Base-by-base conservation (phyloP, 2,113 vertebrate genomes). In the Chaetorhynchus papuensis region DNA sequence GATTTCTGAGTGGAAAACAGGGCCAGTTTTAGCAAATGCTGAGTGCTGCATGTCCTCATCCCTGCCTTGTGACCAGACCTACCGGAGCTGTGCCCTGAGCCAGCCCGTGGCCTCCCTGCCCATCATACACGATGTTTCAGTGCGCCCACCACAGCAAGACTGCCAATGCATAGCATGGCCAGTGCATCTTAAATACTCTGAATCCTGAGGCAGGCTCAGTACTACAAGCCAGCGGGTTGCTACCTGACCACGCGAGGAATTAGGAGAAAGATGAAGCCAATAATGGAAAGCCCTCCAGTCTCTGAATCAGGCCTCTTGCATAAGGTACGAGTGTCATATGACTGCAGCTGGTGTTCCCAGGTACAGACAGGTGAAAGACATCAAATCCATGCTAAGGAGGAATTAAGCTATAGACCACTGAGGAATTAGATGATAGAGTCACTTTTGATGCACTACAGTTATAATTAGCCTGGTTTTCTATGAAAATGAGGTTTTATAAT, bases 401-500 rank as follows among this genome's bases (percentile, higher is more conserved):
- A 93, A 85, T 61, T 54, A 83, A 88, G 33, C 66, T 74, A 80
- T 2, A 79, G 81, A 72, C 53, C 75, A 90, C 84, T n/a, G 31
- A 91, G 50, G 79, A 93, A 94, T 70, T 85, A 61, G 5, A 77
- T 7, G 16, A 79, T 7, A 77, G 54, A 69, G 57, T 70, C 30
- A 54, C 50, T 85, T 93, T 39, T 69, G 49, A 65, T 54, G 39
- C 22, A 64, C 59, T 50, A 13, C 2, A 91, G 56, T 75, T 84
- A 91, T 70, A 91, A 96, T 80, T 92, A 93, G 66, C 66, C 59
- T 52, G 7, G 60, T 74, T 92, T 90, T 64, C 79, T 60, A 77
- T 16, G 54, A 84, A 94, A 96, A 94, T 2, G 2, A 94, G 52
- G 75, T 57, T 96, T 88, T 93, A 77, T 69, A 91, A 83, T 90